Evolutionary conservation across 2,797 vertebrate genomes (phyloP), one percentile per base, ranked within the genome.

Genomic region (Mormyrus proboscirostris): DNA sequence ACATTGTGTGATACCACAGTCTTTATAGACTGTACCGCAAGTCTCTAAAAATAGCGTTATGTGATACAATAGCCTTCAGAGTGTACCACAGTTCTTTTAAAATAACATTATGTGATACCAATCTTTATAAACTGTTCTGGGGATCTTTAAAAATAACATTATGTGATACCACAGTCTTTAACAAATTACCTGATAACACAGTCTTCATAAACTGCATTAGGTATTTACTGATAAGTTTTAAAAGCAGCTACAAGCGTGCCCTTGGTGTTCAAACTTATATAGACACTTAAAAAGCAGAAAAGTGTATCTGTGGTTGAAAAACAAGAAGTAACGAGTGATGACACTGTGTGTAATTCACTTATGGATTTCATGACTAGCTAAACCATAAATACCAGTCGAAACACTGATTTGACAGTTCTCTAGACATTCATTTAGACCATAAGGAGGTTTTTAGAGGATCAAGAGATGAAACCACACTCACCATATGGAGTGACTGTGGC

Each of bases 401-500:
- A 29, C 49, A 85, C 22, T 10, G 12, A 33, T 38, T 73, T 4
- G 22, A 51, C 83, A 51, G n/a, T 14, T 16, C 22, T 25, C n/a
- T 50, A 25, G 49, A 53, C 51, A 22, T 85, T 79, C 38, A 79
- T n/a, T 44, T 79, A 79, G 73, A 44, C 73, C 73, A 44, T 79
- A 19, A 79, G 73, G 73, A 44, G 33, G 73, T 19, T 19, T 84
- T 84, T 10, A 38, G 29, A 57, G 59, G 85, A 41, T 4, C 50
- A 55, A 9, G 4, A 59, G 12, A 49, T 7, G 22, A 44, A 59
- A 33, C 33, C 29, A 29, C 59, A 95, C 97, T 95, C 94, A 99
- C 98, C 98, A 99, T 96, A 99, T 99, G 88, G 98, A 99, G 95
- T 99, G 98, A 95, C 98, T 99, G 96, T 99, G 98, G 95, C 98